These are phyloP conservation scores for Drosophila ambigua DNA, from an alignment of 1,140 invertebrate species.

Conservation along the genomic window DNA sequence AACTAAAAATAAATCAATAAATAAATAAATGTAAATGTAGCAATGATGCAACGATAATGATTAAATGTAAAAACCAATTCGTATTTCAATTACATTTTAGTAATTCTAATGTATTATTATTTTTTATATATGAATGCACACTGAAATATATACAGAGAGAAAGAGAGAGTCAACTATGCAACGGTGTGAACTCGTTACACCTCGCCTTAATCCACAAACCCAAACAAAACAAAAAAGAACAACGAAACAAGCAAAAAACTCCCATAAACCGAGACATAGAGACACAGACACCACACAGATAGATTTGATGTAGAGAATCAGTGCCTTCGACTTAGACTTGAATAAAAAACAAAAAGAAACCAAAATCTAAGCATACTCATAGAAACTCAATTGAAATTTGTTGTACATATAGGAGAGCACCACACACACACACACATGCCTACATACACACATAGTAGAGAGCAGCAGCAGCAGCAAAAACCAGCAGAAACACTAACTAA, in stretches of 20 bases:
- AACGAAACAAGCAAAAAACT: too few species aligned
- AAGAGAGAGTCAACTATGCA: conserved; percentile 29
- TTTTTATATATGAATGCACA: conserved; percentile 61
- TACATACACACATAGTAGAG: not conserved
- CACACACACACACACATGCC: too few species aligned
- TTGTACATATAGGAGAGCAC: conserved; percentile 29
- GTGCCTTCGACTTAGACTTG: conserved; percentile 78
- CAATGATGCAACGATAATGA: conserved; percentile 28
- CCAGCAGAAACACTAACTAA: conserved; percentile 35
- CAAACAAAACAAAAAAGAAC: not conserved
- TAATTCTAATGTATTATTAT: conserved; percentile 80
- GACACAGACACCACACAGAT: conserved; percentile 33
- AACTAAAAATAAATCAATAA: conserved; percentile 20
- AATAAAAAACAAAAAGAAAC: conserved; percentile 39
- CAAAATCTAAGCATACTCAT: conserved; percentile 54
- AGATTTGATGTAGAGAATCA: conserved; percentile 61
- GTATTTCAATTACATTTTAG: conserved; percentile 80
- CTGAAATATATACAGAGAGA: conserved; percentile 29
- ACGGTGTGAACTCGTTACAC: conserved; percentile 73
- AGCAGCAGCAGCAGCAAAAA: conserved; percentile 66
- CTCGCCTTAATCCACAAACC: conserved; percentile 47
- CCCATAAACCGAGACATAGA: not conserved
- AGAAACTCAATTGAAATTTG: conserved; percentile 23
- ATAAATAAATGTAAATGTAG: conserved; percentile 46
- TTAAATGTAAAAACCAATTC: conserved; percentile 49